Evolutionary conservation across 2,797 vertebrate genomes (phyloP).

Genomic region (Pelochelys cantorii): DNA sequence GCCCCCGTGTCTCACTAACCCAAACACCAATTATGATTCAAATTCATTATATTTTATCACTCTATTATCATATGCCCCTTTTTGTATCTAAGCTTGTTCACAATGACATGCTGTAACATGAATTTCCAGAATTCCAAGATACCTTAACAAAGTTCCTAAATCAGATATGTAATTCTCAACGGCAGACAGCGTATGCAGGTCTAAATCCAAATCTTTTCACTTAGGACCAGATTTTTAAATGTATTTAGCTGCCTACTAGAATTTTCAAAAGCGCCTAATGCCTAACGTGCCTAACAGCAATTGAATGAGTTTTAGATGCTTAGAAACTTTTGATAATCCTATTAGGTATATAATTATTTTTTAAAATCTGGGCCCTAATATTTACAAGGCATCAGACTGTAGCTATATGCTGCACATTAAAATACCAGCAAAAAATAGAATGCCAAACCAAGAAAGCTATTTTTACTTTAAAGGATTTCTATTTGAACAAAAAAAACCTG

Average conservation of each 20-base stretch:
- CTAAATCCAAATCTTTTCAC: slow-evolving; percentile 13
- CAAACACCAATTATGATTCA: background rate
- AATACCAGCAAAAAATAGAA: background rate
- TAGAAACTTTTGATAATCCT: background rate
- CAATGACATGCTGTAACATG: background rate
- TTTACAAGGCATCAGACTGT: background rate
- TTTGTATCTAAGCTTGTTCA: background rate
- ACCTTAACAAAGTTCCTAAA: background rate
- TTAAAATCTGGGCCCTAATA: background rate
- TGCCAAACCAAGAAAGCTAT: background rate
- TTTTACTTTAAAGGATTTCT: slow-evolving; percentile 11
- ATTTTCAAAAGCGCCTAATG: background rate
- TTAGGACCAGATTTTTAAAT: slow-evolving; percentile 27
- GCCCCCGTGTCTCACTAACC: background rate
- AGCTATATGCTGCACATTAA: background rate
- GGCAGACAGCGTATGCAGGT: background rate
- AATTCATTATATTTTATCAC: background rate
- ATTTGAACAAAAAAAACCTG: background rate
- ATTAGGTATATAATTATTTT: background rate
- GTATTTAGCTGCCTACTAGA: background rate
- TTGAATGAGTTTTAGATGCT: background rate
- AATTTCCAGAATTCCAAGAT: background rate
- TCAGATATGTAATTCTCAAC: background rate
- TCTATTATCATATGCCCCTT: background rate
- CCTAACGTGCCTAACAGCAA: background rate